Evolutionary conservation across 2,797 vertebrate species (phyloP), one percentile per base, ranked within the genome.

Genomic region (Tinamus major): DNA sequence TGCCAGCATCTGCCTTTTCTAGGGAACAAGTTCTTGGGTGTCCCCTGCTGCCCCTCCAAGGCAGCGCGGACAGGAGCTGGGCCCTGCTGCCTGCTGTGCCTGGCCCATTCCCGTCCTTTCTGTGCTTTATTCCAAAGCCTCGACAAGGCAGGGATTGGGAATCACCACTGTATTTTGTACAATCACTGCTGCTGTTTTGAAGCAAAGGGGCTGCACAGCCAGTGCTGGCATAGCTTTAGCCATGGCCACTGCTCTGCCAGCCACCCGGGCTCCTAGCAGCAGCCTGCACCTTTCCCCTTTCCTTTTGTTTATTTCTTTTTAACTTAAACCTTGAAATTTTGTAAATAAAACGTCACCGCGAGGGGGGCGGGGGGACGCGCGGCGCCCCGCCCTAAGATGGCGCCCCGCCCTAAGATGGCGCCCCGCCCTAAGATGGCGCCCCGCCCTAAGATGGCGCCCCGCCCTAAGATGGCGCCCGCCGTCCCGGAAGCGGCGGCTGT

Each of bases 41-140:
- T 31, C 0, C 1, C 0, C 0, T 4, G 5, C 19, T 26, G 23
- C 4, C 2, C 3, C 10, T 2, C 8, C 1, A 7, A 2, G n/a
- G 39, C 16, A 26, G 55, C 27, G 1, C 26, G 23, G 1, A 12
- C 0, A 3, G 6, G 48, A 48, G 48, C 48, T 23, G 21, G 21
- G 21, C 14, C 2, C 51, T 16, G 26, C 24, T 14, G 24, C 49
- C 49, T 27, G 13, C 26, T 53, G 26, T 5, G 26, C 14, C 51
- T 13, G 9, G 51, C 15, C 58, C 12, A 6, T 20, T n/a, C n/a
- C n/a, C 33, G 5, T 59, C 26, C 0, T 7, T 10, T 1, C 29
- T 3, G 29, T 6, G 29, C 4, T 35, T 35, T 35, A 6, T 35
- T 35, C 35, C 35, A 35, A 35, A 35, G 35, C 35, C 35, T 35